Percentiles rank a stretch among this genome's conserved stretches.
Conservation (phyloP, 2,888 invertebrate species). For the Malthinus flaveolus region DNA sequence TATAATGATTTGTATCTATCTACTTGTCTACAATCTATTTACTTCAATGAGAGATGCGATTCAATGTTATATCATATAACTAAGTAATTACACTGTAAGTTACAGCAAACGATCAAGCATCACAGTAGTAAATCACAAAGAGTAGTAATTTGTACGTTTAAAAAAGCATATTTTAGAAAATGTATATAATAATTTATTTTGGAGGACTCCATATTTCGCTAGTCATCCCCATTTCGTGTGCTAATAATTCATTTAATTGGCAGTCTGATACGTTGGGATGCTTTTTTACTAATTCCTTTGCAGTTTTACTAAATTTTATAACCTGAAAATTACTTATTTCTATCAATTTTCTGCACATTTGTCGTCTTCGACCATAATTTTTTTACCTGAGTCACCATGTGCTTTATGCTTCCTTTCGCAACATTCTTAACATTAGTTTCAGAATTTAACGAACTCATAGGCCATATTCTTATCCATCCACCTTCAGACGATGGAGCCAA, state of each 20-base stretch:
- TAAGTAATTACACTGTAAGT: neutral
- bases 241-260: constrained; percentile 56
- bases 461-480: constrained; percentile 78
- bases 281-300: constrained; percentile 56
- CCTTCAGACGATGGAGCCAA: constrained; percentile 67
- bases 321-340: constrained; percentile 45
- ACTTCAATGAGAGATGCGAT: constrained; percentile 1
- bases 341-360: too few relatives aligned
- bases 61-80: neutral
- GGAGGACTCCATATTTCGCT: constrained; percentile 61
- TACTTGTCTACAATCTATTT: too few relatives aligned
- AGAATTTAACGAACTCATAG: constrained; percentile 51
- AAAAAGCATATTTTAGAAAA: neutral
- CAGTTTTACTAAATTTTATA: constrained; percentile 53
- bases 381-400: constrained; percentile 46
- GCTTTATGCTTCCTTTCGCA: constrained; percentile 39
- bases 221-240: constrained; percentile 53
- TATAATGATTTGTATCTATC: too few relatives aligned
- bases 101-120: constrained; percentile 14
- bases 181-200: constrained; percentile 50
- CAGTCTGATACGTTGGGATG: constrained; percentile 57
- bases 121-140: constrained; percentile 15
- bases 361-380: neutral
- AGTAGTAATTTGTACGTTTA: constrained; percentile 1
- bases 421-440: constrained; percentile 38